Percentiles rank a stretch among this genome's conserved stretches.
Evolutionary conservation across 2,888 invertebrate species (phyloP).

Genomic region (Syritta pipiens): DNA sequence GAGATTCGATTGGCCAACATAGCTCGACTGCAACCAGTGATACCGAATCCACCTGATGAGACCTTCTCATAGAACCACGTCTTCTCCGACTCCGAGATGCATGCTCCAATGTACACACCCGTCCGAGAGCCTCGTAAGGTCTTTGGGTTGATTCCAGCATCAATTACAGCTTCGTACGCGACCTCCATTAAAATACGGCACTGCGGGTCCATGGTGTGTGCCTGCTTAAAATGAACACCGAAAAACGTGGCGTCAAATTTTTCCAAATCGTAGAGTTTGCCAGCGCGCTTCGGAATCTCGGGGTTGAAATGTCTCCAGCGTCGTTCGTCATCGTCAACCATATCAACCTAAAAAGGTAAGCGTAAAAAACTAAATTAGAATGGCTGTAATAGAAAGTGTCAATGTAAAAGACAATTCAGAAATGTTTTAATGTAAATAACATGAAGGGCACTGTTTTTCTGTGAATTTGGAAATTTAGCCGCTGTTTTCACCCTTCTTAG

Average conservation of each 20-base stretch:
- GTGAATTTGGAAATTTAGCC: no score
- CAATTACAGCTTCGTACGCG: conserved; percentile 88
- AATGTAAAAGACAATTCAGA: no score
- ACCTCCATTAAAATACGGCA: conserved; percentile 88
- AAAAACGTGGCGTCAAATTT: conserved; percentile 90
- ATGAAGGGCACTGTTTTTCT: no score
- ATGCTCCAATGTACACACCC: conserved; percentile 87
- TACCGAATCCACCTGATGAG: conserved; percentile 80
- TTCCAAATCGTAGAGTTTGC: conserved; percentile 85
- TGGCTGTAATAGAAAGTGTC: no score
- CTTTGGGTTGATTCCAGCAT: conserved; percentile 86
- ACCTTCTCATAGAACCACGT: conserved; percentile 85
- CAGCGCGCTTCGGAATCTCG: conserved; percentile 87
- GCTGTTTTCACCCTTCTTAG: no score
- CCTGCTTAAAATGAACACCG: conserved; percentile 87
- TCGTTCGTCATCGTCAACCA: conserved; percentile 89
- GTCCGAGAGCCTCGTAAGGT: conserved; percentile 84
- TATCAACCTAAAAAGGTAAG: conserved; percentile 83
- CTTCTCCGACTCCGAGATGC: conserved; percentile 86
- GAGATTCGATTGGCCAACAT: conserved; percentile 96
- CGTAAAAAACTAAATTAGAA: no score
- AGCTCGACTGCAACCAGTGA: conserved; percentile 89
- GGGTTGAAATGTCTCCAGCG: conserved; percentile 88
- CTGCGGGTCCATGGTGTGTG: conserved; percentile 89
- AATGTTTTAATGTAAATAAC: no score